Percentiles rank a stretch among this genome's conserved stretches.
Conservation (phyloP, 1,140 invertebrate species). For the Phymorhynchus buccinoides region DNA sequence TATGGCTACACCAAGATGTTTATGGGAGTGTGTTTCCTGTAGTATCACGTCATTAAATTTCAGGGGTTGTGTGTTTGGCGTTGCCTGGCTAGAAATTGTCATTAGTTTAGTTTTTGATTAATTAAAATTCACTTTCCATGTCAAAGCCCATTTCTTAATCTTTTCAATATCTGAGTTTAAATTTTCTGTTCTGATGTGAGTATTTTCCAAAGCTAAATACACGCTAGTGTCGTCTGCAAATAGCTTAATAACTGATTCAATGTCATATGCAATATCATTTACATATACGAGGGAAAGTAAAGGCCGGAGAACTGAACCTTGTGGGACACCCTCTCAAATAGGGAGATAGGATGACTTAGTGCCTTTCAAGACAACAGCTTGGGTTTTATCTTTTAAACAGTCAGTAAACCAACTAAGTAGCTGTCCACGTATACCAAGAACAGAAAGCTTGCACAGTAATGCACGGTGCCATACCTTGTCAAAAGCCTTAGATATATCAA, state of each 20-base stretch:
- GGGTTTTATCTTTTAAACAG: background rate
- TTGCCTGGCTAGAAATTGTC: background rate
- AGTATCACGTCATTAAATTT: background rate
- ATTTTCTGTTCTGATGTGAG: background rate
- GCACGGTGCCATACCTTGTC: background rate
- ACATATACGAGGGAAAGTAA: background rate
- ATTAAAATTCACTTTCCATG: constrained; percentile 6
- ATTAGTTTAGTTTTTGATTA: background rate
- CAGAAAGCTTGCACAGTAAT: background rate
- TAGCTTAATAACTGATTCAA: background rate
- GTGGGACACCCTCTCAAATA: background rate
- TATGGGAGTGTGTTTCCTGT: background rate
- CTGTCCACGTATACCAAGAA: background rate
- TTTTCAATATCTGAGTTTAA: constrained; percentile 5
- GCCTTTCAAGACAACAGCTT: background rate
- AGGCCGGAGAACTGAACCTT: background rate
- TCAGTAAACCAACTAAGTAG: background rate
- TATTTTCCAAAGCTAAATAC: background rate
- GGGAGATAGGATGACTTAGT: background rate
- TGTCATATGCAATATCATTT: background rate
- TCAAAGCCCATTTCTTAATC: background rate
- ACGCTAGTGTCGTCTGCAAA: constrained; percentile 19
- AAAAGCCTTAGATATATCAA: constrained; percentile 21
- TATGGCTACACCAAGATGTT: background rate
- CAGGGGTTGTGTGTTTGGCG: background rate